Evolutionary conservation across 2,888 invertebrate species (phyloP), one percentile per base, ranked within the genome.

Genomic region (Molanna angustata): DNA sequence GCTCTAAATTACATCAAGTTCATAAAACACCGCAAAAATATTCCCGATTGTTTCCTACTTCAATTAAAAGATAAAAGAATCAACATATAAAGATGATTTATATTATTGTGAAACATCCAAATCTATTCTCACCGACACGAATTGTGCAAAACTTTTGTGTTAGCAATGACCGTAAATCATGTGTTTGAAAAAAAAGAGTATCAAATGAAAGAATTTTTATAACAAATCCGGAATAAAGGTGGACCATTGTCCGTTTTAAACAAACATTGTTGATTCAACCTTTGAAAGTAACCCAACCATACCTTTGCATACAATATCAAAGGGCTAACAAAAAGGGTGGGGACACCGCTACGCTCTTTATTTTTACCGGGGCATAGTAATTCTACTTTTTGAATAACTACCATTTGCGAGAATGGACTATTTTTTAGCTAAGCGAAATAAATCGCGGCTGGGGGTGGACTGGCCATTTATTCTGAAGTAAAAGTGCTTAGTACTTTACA

Each of bases 101-200:
- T 44, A 32, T 11, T 44, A 11, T 44, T 45, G 35, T 35, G 35
- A 45, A 31, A 45, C 45, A 35, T 45, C 33, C 45, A 45, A 32
- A 45, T 45, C 45, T 19, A 45, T 45, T 31, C 18, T 18, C 33
- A n/a, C n/a, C 14, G n/a, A 33, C 32, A 45, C 45, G 45, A 45
- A 45, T 33, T n/a, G 45, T 45, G 35, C 13, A 33, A 19, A 45
- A 45, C 35, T 54, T 54, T 50, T 54, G 41, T 39, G 44, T 43
- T 39, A 49, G 54, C 49, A 49, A 54, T 45, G 49, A 49, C 49
- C 54, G 54, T 54, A 54, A 54, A 54, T 54, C 54, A 54, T 48
- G 49, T 41, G 49, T 27, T 42, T 42, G 42, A 53, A 54, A 54
- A 44, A n/a, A n/a, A n/a, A n/a, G n/a, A 45, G 39, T 39, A 22